A percentile compares a stretch with the other conserved stretches of the same genome.
Evolutionary conservation across 1,140 invertebrate species (phyloP).

Genomic region (Eufriesea mexicana): DNA sequence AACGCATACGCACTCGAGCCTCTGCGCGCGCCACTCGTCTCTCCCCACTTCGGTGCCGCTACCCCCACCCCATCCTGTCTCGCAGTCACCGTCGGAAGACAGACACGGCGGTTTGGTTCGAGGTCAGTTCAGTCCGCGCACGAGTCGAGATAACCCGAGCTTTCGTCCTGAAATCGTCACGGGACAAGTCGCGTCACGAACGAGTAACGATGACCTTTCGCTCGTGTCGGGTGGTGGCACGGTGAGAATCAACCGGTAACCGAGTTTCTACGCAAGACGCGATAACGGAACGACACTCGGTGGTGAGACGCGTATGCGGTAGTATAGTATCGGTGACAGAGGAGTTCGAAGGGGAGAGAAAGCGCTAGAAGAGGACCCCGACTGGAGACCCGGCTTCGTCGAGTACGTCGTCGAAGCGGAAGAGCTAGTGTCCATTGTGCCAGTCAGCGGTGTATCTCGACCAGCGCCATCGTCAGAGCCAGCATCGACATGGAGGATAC

Average conservation of each 20-base stretch:
- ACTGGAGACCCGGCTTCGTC: slow-evolving; percentile 5
- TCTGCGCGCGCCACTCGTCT: slow-evolving; percentile 29
- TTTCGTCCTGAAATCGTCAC: not conserved
- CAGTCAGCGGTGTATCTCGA: slow-evolving; percentile 25
- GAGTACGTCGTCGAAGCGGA: not conserved
- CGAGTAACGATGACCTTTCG: slow-evolving; percentile 55
- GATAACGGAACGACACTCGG: not conserved
- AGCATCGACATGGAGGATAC: slow-evolving; percentile 62
- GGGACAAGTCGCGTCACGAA: slow-evolving; percentile 31
- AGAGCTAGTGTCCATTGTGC: slow-evolving; percentile 60
- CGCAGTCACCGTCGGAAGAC: slow-evolving; percentile 20
- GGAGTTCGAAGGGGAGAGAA: not conserved
- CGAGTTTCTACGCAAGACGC: slow-evolving; percentile 24
- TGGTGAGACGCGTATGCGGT: not conserved
- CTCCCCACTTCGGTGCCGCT: not conserved
- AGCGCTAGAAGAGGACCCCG: not conserved
- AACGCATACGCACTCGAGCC: slow-evolving; percentile 49
- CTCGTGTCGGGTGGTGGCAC: slow-evolving; percentile 34
- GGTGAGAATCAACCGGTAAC: slow-evolving; percentile 52
- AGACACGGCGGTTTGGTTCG: slow-evolving; percentile 47
- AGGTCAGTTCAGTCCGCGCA: slow-evolving; percentile 65
- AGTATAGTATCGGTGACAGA: not conserved
- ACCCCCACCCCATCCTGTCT: slow-evolving; percentile 15
- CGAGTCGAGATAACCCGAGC: slow-evolving; percentile 43
- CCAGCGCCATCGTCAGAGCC: slow-evolving; percentile 51